These are phyloP conservation scores for Drosophila miranda DNA, from an alignment of 1,140 invertebrate genomes.

Conservation along the genomic window DNA sequence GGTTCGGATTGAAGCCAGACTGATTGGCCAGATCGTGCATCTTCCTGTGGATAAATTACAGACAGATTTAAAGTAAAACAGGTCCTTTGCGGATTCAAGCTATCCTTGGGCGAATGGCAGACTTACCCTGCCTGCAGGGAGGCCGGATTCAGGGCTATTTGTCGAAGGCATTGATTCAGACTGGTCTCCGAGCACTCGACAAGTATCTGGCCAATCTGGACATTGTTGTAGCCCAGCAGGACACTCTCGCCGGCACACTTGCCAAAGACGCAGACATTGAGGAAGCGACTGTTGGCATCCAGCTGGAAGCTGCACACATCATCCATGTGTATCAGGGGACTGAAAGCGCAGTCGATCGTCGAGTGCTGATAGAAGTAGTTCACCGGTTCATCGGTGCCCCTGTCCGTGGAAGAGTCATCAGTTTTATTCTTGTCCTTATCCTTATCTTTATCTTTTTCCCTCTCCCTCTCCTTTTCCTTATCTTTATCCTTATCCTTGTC, in stretches of 20 bases:
- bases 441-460: conserved; percentile 24
- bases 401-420: conserved; percentile 2
- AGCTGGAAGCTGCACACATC: conserved; percentile 89
- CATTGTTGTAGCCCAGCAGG: conserved; percentile 90
- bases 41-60: conserved; percentile 83
- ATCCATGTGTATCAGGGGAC: conserved; percentile 86
- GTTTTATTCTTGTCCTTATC: conserved; percentile 20
- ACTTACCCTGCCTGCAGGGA: conserved; percentile 84
- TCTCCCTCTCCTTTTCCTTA: conserved; percentile 25
- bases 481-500: conserved; percentile 30
- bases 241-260: conserved; percentile 85
- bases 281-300: conserved; percentile 87
- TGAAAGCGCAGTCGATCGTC: conserved; percentile 83
- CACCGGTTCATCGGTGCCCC: conserved; percentile 45
- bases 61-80: neutral
- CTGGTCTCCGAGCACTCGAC: conserved; percentile 91
- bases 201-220: conserved; percentile 89
- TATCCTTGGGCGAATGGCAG: no score
- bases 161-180: conserved; percentile 90
- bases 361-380: conserved; percentile 79
- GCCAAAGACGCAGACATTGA: conserved; percentile 92
- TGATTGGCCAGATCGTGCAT: conserved; percentile 85
- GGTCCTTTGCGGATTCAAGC: no score
- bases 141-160: conserved; percentile 88
- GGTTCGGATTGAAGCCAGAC: conserved; percentile 93